Evolutionary conservation across 92 coral and sea anemone species (phyloP).

Genomic region (Parazoanthus atlanticus): DNA sequence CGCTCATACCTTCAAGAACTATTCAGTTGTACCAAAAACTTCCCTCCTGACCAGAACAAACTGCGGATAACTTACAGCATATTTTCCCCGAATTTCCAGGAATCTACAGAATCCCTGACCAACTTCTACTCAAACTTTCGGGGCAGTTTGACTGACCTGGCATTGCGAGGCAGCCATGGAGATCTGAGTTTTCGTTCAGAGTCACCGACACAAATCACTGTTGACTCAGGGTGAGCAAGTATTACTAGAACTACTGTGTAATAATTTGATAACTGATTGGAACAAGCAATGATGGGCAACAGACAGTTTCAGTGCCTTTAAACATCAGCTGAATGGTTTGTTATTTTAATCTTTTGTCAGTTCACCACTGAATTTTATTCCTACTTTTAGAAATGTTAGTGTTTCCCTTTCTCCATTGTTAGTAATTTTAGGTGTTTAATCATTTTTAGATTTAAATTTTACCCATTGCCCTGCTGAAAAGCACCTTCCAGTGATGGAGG

Average conservation of each 20-base stretch:
- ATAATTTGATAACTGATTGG: no score
- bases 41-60: background rate
- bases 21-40: background rate
- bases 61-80: background rate
- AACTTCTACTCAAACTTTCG: slow-evolving; percentile 57
- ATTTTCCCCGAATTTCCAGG: slow-evolving; percentile 50
- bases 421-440: no score
- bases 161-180: slow-evolving; percentile 87
- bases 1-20: background rate
- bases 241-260: background rate
- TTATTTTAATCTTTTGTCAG: no score
- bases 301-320: no score
- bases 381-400: no score
- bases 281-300: no score
- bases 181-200: slow-evolving; percentile 82
- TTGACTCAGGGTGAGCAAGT: slow-evolving; percentile 88
- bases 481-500: no score
- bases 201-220: slow-evolving; percentile 81
- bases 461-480: no score
- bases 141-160: slow-evolving; percentile 49
- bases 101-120: slow-evolving; percentile 77
- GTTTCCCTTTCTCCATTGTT: no score
- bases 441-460: no score
- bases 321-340: no score
- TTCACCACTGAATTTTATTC: no score